Percentiles rank a stretch among this genome's conserved stretches.
These are phyloP conservation scores for Schizopygopsis pylzovi DNA, from an alignment of 2,797 vertebrate species.

Conservation along the genomic window DNA sequence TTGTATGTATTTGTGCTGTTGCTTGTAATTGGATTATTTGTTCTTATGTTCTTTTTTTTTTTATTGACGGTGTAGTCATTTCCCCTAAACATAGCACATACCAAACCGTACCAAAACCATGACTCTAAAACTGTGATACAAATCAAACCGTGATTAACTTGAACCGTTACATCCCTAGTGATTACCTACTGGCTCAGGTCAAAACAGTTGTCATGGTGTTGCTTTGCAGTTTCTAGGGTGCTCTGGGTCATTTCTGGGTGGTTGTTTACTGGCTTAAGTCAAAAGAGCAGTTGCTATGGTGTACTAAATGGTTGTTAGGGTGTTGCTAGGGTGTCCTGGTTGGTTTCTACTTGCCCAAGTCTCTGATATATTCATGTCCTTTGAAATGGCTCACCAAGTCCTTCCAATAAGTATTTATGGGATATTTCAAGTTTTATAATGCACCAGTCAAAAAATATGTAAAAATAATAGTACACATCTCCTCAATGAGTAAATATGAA, in stretches of 20 bases:
- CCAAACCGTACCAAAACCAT: too few relatives aligned
- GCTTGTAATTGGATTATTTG: too few relatives aligned
- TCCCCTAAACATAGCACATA: too few relatives aligned
- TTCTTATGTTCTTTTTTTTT: too few relatives aligned
- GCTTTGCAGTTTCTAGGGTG: not conserved
- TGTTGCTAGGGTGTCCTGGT: not conserved
- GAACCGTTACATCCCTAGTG: not conserved
- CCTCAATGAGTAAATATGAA: not conserved
- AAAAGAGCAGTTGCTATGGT: not conserved
- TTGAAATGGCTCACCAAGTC: not conserved
- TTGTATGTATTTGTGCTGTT: too few relatives aligned
- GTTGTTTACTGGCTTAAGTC: not conserved
- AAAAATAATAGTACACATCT: not conserved
- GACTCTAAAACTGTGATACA: too few relatives aligned
- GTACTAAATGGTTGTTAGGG: not conserved
- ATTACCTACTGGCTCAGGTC: not conserved
- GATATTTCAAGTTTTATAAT: not conserved
- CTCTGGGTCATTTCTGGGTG: not conserved
- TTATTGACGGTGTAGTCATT: too few relatives aligned
- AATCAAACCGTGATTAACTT: too few relatives aligned
- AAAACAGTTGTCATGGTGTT: not conserved
- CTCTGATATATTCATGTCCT: not conserved
- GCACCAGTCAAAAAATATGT: not conserved
- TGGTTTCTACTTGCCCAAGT: not conserved
- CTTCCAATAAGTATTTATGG: not conserved